Evolutionary conservation across 2,113 vertebrate species (phyloP).

Genomic region (Campylorhamphus procurvoides): DNA sequence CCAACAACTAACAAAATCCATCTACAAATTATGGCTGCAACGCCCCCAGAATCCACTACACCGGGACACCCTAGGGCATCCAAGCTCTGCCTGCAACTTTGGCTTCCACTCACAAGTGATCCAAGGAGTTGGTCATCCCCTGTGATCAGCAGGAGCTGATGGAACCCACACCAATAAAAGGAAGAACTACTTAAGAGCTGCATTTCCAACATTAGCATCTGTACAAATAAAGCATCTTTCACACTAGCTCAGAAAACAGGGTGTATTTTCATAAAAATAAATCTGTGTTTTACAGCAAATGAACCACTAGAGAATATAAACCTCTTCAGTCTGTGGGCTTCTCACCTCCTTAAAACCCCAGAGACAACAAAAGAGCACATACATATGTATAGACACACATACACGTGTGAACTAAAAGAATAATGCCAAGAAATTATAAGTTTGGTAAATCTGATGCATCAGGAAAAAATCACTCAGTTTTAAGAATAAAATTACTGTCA

Average conservation of each 20-base stretch:
- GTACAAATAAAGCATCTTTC: conserved; percentile 11
- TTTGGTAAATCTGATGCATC: neutral
- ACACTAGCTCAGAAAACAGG: conserved; percentile 10
- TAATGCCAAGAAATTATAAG: neutral
- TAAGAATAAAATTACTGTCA: neutral
- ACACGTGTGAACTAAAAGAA: neutral
- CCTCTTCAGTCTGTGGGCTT: neutral
- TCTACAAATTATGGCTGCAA: neutral
- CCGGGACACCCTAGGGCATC: neutral
- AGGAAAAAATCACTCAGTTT: neutral
- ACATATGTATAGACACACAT: neutral
- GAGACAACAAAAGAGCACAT: neutral
- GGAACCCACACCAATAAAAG: neutral
- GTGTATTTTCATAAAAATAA: neutral
- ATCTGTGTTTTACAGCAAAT: neutral
- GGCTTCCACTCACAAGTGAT: neutral
- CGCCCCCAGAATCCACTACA: neutral
- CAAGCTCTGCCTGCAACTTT: neutral
- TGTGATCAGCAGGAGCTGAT: neutral
- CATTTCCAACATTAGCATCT: neutral
- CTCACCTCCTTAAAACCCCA: conserved; percentile 3
- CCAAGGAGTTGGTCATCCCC: neutral
- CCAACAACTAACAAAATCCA: neutral
- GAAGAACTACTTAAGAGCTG: neutral
- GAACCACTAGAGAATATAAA: neutral